A percentile compares a stretch with the other conserved stretches of the same genome.
Evolutionary conservation across 2,888 invertebrate species (phyloP).

Genomic region (Nematopogon swammerdamellus): DNA sequence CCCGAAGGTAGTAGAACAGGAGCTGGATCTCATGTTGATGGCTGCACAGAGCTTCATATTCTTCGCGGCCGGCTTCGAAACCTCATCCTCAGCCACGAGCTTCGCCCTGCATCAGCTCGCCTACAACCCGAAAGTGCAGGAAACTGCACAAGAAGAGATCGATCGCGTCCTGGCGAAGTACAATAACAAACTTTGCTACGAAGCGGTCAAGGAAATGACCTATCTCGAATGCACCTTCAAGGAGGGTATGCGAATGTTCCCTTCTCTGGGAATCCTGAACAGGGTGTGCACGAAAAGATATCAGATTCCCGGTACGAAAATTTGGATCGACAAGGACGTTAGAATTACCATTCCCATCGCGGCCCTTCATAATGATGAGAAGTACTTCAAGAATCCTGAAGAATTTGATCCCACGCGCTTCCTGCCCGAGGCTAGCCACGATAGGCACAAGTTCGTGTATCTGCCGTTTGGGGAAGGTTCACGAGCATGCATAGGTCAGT

Average conservation of each 20-base stretch:
- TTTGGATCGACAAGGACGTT: slow-evolving; percentile 29
- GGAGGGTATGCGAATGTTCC: slow-evolving; percentile 28
- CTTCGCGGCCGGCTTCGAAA: too few relatives aligned
- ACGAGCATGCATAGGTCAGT: slow-evolving; percentile 31
- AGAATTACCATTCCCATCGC: slow-evolving; percentile 28
- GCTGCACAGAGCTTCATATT: too few relatives aligned
- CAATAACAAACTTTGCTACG: slow-evolving; percentile 27
- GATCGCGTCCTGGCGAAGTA: slow-evolving; percentile 25
- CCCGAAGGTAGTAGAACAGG: slow-evolving; percentile 21
- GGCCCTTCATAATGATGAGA: slow-evolving; percentile 28
- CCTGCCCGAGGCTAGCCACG: slow-evolving; percentile 23
- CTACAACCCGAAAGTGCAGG: slow-evolving; percentile 34
- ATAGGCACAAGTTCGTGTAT: too few relatives aligned
- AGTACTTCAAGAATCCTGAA: slow-evolving; percentile 27
- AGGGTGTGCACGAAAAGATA: slow-evolving; percentile 22
- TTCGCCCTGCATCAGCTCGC: too few relatives aligned
- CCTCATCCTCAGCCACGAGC: too few relatives aligned
- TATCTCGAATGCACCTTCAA: slow-evolving; percentile 25
- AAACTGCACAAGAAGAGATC: slow-evolving; percentile 29
- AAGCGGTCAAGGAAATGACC: slow-evolving; percentile 27
- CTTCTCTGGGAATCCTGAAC: slow-evolving; percentile 24
- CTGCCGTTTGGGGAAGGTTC: too few relatives aligned
- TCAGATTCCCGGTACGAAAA: slow-evolving; percentile 17
- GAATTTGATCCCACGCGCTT: slow-evolving; percentile 28
- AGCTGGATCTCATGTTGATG: slow-evolving; percentile 21